Evolutionary conservation across 2,797 vertebrate genomes (phyloP).

Genomic region (Enteromius argenteus): DNA sequence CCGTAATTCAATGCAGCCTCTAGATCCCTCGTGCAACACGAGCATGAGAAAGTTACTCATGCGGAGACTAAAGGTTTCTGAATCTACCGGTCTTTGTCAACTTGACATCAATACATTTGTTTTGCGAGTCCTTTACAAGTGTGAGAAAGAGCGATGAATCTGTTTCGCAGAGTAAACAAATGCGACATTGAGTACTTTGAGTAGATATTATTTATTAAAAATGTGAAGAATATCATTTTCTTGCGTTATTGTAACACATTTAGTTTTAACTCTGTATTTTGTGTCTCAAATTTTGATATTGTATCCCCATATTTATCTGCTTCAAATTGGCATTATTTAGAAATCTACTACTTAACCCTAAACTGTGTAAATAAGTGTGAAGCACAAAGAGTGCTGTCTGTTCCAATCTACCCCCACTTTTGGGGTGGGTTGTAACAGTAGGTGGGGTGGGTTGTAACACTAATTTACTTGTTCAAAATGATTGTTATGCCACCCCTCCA

Average conservation of each 20-base stretch:
- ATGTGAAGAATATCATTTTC: background rate
- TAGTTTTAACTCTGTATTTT: background rate
- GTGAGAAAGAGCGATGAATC: conserved; percentile 68
- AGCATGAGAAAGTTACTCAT: conserved; percentile 94
- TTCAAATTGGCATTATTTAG: background rate
- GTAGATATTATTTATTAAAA: background rate
- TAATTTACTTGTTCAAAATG: conserved; percentile 26
- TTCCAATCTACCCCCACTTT: background rate
- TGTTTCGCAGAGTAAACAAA: conserved; percentile 70
- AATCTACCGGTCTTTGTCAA: conserved; percentile 69
- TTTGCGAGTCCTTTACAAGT: conserved; percentile 70
- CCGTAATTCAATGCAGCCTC: conserved; percentile 77
- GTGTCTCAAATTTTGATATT: background rate
- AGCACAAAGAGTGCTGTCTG: background rate
- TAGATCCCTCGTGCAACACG: conserved; percentile 83
- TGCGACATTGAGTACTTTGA: conserved; percentile 41
- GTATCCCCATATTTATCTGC: background rate
- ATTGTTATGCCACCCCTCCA: conserved; percentile 22
- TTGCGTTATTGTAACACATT: background rate
- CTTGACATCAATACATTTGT: conserved; percentile 74
- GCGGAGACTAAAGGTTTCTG: conserved; percentile 74
- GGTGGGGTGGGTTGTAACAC: conserved; percentile 12
- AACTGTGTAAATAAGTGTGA: background rate
- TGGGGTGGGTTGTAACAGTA: conserved; percentile 9
- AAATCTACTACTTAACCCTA: background rate